phyloP scores from a whole-genome alignment of 1,140 invertebrate genomes.

The Lamellibrachia luymesi region DNA sequence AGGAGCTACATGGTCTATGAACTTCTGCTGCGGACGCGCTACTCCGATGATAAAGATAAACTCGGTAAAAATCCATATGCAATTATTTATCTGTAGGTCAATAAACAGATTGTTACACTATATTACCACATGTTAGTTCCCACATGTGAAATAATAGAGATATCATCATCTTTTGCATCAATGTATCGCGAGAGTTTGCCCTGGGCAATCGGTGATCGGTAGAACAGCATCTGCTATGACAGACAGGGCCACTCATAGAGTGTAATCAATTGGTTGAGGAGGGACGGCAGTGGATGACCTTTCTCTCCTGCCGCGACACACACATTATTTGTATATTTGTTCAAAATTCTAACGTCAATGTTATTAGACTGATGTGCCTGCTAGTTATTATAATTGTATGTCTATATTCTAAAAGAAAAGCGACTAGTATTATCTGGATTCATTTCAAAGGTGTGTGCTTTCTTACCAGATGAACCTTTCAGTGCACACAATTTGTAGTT shows the following conservation, averaged over 20 bases:
- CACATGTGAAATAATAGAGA: neutral
- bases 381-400: neutral
- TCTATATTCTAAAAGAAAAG: too few relatives aligned
- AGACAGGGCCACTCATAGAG: too few relatives aligned
- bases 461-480: too few relatives aligned
- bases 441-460: too few relatives aligned
- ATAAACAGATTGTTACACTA: neutral
- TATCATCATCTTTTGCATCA: too few relatives aligned
- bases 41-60: neutral
- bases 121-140: neutral
- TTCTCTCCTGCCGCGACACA: neutral
- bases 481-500: too few relatives aligned
- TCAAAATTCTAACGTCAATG: neutral
- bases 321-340: neutral
- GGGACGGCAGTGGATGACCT: too few relatives aligned
- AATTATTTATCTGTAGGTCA: neutral
- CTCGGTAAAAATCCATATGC: neutral
- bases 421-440: too few relatives aligned
- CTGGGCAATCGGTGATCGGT: too few relatives aligned
- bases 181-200: too few relatives aligned
- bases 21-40: neutral
- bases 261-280: too few relatives aligned
- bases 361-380: neutral
- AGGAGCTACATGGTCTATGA: neutral
- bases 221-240: too few relatives aligned